Percentiles rank a stretch among this genome's conserved stretches.
Evolutionary conservation across 2,888 invertebrate genomes (phyloP).

Genomic region (Plebejus melissa): DNA sequence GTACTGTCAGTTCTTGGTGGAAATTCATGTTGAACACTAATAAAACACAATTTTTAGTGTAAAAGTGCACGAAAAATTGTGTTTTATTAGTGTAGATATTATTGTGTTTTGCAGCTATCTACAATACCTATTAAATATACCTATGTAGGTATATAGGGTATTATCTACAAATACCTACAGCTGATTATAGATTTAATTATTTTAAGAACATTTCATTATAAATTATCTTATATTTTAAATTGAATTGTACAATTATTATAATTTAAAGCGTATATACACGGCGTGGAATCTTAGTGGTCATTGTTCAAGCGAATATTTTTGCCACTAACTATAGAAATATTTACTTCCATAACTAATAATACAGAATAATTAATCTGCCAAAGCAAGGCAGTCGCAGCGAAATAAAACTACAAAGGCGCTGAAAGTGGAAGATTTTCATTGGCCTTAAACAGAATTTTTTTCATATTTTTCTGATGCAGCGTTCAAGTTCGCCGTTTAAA

Average conservation of each 20-base stretch:
- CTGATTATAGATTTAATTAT: too few species aligned
- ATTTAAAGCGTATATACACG: not conserved
- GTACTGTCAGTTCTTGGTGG: too few species aligned
- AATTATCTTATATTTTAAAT: too few species aligned
- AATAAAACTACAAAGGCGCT: constrained; percentile 20
- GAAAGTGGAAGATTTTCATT: constrained; percentile 19
- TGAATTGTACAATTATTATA: too few species aligned
- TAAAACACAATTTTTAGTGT: too few species aligned
- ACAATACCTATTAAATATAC: too few species aligned
- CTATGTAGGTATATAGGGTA: too few species aligned
- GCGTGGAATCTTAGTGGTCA: not conserved
- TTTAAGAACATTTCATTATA: not conserved
- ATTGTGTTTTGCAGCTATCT: too few species aligned
- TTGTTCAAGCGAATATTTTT: not conserved
- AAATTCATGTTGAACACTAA: too few species aligned
- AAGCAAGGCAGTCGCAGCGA: not conserved
- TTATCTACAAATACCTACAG: too few species aligned
- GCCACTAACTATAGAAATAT: not conserved
- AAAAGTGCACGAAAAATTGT: too few species aligned
- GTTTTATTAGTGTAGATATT: too few species aligned
- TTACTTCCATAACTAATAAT: not conserved
- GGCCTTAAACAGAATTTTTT: constrained; percentile 20
- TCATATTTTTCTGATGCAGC: constrained; percentile 19
- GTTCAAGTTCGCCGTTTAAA: constrained; percentile 21
- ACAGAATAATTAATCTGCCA: not conserved